These are phyloP conservation scores for Oncorhynchus tshawytscha DNA, from an alignment of 2,113 vertebrate genomes.

Conservation along the genomic window DNA sequence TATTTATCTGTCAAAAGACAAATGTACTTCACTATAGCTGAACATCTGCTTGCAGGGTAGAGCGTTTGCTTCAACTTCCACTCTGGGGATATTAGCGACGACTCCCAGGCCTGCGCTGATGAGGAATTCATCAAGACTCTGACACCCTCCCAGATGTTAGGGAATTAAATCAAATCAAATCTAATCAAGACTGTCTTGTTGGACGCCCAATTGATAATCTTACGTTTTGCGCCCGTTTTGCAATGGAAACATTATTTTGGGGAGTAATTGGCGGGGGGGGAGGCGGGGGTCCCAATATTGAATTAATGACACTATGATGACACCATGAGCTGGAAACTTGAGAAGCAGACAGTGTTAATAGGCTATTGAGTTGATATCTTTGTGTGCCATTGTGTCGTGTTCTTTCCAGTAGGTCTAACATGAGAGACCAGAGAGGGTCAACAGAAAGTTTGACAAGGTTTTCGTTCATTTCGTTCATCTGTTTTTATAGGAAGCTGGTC, in stretches of 20 bases:
- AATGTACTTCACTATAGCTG: constrained; percentile 55
- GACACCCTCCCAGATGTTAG: constrained; percentile 72
- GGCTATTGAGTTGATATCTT: background rate
- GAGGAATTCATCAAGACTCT: constrained; percentile 72
- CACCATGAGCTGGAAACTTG: background rate
- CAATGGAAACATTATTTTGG: constrained; percentile 40
- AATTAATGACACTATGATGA: constrained; percentile 6
- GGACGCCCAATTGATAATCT: constrained; percentile 54
- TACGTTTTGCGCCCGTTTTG: constrained; percentile 25
- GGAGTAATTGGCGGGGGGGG: background rate
- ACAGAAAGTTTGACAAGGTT: background rate
- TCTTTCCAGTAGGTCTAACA: background rate
- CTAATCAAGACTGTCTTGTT: constrained; percentile 53
- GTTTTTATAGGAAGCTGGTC: background rate
- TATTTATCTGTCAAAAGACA: constrained; percentile 68
- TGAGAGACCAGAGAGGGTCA: too few species aligned
- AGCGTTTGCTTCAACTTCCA: constrained; percentile 52
- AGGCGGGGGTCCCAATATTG: background rate
- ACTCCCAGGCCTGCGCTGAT: constrained; percentile 63
- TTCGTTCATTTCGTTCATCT: background rate
- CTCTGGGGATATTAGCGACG: constrained; percentile 69
- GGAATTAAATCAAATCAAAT: constrained; percentile 41
- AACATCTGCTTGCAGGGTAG: constrained; percentile 71
- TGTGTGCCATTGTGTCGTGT: background rate
- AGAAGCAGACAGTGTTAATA: background rate